These are phyloP conservation scores for Sus cebifrons DNA, from an alignment of 2,797 vertebrate genomes.

Conservation along the genomic window DNA sequence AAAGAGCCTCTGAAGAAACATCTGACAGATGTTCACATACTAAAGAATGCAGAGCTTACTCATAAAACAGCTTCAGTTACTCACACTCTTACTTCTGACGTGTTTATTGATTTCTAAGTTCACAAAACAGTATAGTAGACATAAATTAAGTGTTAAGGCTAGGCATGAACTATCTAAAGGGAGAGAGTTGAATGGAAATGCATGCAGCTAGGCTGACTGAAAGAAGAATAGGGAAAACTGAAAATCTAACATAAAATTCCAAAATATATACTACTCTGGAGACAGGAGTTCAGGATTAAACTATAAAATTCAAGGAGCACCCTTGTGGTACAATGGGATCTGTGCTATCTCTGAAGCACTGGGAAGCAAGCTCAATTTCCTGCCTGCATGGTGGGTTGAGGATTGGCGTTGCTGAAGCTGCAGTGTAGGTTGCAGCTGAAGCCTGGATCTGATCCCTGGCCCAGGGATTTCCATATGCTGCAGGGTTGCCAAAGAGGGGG, in stretches of 20 bases:
- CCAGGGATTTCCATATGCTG: too few species aligned
- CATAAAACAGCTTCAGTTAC: background rate
- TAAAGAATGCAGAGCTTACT: background rate
- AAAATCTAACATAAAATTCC: background rate
- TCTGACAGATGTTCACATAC: background rate
- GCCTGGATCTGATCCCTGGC: too few species aligned
- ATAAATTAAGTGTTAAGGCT: background rate
- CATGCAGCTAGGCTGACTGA: background rate
- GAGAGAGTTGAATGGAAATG: background rate
- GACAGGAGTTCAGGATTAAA: background rate
- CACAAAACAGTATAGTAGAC: background rate
- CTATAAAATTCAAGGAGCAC: background rate
- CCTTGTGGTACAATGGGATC: too few species aligned
- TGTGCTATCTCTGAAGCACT: too few species aligned
- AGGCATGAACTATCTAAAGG: background rate
- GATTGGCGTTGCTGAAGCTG: too few species aligned
- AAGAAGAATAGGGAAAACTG: background rate
- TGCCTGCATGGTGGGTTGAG: too few species aligned
- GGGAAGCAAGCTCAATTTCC: too few species aligned
- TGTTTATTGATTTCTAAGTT: constrained; percentile 24
- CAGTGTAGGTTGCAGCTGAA: too few species aligned
- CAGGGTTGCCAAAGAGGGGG: too few species aligned
- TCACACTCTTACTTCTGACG: background rate
- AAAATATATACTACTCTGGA: background rate
- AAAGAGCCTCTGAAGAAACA: constrained; percentile 6